Percentiles rank a stretch among this genome's conserved stretches.
These are phyloP conservation scores for Gambusia affinis DNA, from an alignment of 2,113 vertebrate genomes.

Conservation along the genomic window DNA sequence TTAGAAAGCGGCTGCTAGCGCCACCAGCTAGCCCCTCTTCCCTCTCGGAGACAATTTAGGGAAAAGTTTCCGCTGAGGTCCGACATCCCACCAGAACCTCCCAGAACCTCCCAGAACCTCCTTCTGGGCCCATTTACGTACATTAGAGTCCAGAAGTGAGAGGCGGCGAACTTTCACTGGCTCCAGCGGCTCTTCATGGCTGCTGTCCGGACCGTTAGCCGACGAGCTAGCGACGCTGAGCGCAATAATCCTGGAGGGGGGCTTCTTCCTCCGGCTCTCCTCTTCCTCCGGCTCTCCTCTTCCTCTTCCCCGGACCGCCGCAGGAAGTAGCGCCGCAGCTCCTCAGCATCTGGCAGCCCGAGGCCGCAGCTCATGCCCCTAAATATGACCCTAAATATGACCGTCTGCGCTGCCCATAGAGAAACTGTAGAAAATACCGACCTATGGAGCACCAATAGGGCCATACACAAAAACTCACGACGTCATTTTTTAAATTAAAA, in stretches of 20 bases:
- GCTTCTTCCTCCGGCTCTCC: neutral
- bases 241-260: constrained; percentile 57
- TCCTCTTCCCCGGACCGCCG: neutral
- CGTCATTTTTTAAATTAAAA: too few species aligned
- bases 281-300: constrained; percentile 17
- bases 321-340: constrained; percentile 49
- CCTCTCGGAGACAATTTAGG: constrained; percentile 44
- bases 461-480: too few species aligned
- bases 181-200: constrained; percentile 53
- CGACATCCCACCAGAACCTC: constrained; percentile 51
- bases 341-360: constrained; percentile 32
- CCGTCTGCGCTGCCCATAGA: too few species aligned
- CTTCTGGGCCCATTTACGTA: neutral
- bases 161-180: constrained; percentile 54
- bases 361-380: constrained; percentile 16
- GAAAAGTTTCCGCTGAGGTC: constrained; percentile 51
- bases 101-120: constrained; percentile 36
- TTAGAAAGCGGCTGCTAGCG: constrained; percentile 73
- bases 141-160: constrained; percentile 48
- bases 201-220: constrained; percentile 56
- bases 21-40: constrained; percentile 65
- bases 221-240: constrained; percentile 58
- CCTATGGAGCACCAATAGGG: too few species aligned
- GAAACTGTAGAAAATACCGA: too few species aligned
- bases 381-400: too few species aligned